phyloP scores from a whole-genome alignment of 2,113 vertebrate genomes.

The Percina caprodes region DNA sequence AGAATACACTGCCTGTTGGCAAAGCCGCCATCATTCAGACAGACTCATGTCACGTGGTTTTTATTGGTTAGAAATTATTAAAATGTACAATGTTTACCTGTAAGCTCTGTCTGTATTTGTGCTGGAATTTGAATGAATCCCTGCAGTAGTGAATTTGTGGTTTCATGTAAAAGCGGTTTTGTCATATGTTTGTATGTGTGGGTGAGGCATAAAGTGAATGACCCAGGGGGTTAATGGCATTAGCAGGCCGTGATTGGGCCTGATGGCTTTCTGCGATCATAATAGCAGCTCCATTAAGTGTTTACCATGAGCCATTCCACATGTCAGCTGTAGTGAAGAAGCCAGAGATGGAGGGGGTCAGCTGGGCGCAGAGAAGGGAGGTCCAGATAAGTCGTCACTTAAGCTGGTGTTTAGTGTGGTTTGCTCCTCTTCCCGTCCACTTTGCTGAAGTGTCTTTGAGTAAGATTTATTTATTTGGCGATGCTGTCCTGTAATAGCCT shows the following conservation, averaged over 20 bases:
- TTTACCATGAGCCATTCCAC: constrained; percentile 76
- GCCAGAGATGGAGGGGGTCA: constrained; percentile 49
- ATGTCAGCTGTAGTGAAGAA: constrained; percentile 68
- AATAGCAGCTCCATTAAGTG: constrained; percentile 70
- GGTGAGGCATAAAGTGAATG: background rate
- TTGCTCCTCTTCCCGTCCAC: background rate
- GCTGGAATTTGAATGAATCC: constrained; percentile 19
- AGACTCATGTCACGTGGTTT: background rate
- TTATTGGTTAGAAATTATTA: background rate
- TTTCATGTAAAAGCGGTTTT: constrained; percentile 1
- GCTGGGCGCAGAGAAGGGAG: constrained; percentile 33
- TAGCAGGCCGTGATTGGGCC: constrained; percentile 63
- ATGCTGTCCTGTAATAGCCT: background rate
- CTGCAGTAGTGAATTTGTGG: constrained; percentile 4
- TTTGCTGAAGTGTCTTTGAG: background rate
- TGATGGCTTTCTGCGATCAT: constrained; percentile 64
- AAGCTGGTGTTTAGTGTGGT: constrained; percentile 29
- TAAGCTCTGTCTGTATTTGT: constrained; percentile 17
- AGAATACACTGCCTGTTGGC: background rate
- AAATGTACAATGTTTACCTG: background rate
- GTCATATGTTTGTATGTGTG: constrained; percentile 26
- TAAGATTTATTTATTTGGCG: background rate
- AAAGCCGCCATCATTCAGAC: background rate
- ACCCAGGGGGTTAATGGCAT: constrained; percentile 73
- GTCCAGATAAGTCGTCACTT: constrained; percentile 40